Conservation (phyloP, 2,113 vertebrate genomes). For the Pithys albifrons region DNA sequence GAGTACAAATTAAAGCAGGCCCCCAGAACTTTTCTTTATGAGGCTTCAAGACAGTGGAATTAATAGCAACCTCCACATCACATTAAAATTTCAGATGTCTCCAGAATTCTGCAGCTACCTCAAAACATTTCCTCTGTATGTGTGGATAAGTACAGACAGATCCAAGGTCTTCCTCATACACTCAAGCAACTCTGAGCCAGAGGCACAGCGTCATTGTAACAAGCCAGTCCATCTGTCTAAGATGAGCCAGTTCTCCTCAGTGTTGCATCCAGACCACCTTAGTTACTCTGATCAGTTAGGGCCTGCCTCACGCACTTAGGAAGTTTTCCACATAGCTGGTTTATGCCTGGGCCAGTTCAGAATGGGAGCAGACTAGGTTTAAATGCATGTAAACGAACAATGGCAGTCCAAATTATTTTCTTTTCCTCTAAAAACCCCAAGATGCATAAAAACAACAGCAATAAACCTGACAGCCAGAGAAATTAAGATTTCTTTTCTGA, state of each 20-base stretch:
- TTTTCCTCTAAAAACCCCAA: background rate
- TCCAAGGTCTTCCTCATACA: background rate
- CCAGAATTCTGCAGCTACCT: background rate
- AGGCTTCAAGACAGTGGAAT: background rate
- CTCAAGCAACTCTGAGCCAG: background rate
- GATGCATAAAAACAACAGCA: background rate
- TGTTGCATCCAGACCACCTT: background rate
- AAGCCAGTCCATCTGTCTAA: background rate
- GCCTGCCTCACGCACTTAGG: background rate
- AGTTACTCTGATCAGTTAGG: too few relatives aligned
- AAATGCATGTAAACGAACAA: background rate
- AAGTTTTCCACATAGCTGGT: background rate
- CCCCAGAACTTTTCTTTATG: background rate
- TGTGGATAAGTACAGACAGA: background rate
- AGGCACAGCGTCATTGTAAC: fast-evolving
- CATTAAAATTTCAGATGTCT: background rate
- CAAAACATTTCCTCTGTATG: background rate
- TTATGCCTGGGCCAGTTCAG: background rate
- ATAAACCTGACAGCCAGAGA: background rate
- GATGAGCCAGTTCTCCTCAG: background rate
- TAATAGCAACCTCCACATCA: background rate
- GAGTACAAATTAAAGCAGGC: background rate
- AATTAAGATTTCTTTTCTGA: background rate
- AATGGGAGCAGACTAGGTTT: background rate
- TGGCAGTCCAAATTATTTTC: background rate